These are phyloP conservation scores for Lordiphosa mommai DNA, from an alignment of 1,140 invertebrate genomes.

Conservation along the genomic window DNA sequence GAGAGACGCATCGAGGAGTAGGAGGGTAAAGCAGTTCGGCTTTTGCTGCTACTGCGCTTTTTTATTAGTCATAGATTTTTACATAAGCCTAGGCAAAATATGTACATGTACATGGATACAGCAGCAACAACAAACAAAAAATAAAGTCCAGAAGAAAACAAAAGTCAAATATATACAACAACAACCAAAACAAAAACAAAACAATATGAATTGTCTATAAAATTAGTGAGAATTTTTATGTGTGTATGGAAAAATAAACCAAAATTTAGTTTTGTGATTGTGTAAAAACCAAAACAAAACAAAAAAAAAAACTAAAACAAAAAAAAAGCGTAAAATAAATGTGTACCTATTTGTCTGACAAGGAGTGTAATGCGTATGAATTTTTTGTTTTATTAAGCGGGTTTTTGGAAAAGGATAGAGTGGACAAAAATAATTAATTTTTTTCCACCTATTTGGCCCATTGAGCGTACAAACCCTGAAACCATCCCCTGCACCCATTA, in stretches of 20 bases:
- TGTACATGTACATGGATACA: neutral
- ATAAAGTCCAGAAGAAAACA: constrained; percentile 44
- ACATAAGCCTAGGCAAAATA: constrained; percentile 19
- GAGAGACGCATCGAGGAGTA: constrained; percentile 21
- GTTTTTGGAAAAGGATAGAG: no score
- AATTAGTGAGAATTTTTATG: constrained; percentile 35
- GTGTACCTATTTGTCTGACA: constrained; percentile 69
- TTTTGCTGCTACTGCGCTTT: constrained; percentile 48
- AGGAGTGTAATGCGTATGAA: constrained; percentile 19
- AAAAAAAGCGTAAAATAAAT: constrained; percentile 49
- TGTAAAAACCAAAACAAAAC: constrained; percentile 35
- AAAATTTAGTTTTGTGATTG: constrained; percentile 43
- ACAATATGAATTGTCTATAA: constrained; percentile 35
- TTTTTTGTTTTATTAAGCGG: constrained; percentile 2
- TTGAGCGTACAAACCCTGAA: no score
- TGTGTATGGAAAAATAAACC: constrained; percentile 30
- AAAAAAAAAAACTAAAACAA: neutral
- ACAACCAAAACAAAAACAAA: constrained; percentile 12
- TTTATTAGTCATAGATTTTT: constrained; percentile 56
- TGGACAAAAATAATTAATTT: no score
- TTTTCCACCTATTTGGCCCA: no score
- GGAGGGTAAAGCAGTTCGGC: constrained; percentile 25
- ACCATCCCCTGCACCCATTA: no score
- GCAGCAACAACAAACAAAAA: constrained; percentile 18
- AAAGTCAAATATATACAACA: constrained; percentile 45